Conservation (phyloP, 2,797 vertebrate species). For the Aythya fuligula region DNA sequence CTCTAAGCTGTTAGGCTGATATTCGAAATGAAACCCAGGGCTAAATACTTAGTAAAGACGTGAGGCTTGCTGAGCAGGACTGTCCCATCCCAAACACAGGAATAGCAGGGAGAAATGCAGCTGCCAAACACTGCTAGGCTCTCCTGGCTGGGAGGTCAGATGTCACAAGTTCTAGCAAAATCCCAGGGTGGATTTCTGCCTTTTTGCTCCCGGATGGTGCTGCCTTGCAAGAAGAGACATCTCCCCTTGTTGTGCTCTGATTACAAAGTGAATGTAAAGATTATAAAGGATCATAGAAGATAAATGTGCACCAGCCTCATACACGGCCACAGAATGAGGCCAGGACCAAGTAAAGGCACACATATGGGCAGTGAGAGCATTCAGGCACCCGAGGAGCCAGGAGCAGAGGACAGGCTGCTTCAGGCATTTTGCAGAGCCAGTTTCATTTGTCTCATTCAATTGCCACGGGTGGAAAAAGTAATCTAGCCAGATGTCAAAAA, state of each 20-base stretch:
- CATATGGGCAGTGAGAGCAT: neutral
- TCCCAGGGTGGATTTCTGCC: neutral
- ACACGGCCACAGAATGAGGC: neutral
- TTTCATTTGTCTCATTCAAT: slow-evolving; percentile 26
- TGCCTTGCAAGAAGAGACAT: neutral
- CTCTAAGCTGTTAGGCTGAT: neutral
- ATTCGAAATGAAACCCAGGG: neutral
- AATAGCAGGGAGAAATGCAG: neutral
- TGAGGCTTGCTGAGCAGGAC: neutral
- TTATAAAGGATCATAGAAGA: neutral
- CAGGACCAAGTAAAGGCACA: neutral
- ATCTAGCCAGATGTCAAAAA: slow-evolving; percentile 23
- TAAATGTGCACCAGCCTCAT: neutral
- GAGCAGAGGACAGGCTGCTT: neutral
- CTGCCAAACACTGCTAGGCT: neutral
- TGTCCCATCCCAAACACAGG: neutral
- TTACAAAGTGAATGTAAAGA: neutral
- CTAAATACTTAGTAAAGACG: neutral
- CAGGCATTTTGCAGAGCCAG: neutral
- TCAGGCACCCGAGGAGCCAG: neutral
- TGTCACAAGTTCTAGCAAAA: neutral
- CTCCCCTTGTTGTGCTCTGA: neutral
- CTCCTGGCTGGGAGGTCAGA: neutral
- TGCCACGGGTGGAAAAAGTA: slow-evolving; percentile 20
- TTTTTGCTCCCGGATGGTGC: neutral